phyloP scores from a whole-genome alignment of 2,797 vertebrate species.

The Xerus rutilus region DNA sequence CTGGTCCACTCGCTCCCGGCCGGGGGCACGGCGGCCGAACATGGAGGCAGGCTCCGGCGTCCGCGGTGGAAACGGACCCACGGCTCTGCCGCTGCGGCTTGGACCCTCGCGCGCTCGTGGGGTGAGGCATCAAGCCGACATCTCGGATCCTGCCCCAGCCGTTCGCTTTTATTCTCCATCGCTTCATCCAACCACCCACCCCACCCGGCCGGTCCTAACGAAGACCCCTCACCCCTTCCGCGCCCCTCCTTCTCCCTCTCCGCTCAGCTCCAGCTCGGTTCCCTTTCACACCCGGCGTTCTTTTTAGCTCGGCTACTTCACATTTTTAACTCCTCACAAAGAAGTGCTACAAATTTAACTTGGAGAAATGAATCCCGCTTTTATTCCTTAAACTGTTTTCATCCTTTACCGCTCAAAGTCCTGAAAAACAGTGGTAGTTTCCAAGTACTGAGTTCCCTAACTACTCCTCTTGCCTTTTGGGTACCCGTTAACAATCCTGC shows the following conservation, averaged over 20 bases:
- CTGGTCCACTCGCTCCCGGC: background rate
- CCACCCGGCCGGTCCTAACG: background rate
- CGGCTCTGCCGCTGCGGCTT: conserved; percentile 6
- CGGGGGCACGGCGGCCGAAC: conserved; percentile 25
- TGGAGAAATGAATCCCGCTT: conserved; percentile 14
- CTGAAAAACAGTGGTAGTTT: background rate
- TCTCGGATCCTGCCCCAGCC: background rate
- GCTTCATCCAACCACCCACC: background rate
- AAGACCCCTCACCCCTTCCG: background rate
- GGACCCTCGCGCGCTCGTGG: background rate
- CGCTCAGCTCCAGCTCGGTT: background rate
- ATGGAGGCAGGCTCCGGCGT: conserved; percentile 65
- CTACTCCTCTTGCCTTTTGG: conserved; percentile 37
- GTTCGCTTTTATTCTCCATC: background rate
- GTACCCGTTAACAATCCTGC: background rate
- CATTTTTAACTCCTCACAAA: conserved; percentile 4
- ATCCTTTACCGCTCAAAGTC: background rate
- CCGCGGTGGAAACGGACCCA: conserved; percentile 54
- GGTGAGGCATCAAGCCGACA: conserved; percentile 42
- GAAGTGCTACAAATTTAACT: background rate
- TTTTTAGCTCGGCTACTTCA: background rate
- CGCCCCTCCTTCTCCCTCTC: background rate
- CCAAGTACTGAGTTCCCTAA: background rate
- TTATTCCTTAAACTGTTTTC: background rate
- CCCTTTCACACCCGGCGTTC: background rate